Conservation (phyloP, 2,888 invertebrate genomes). For the Auanema freiburgensis region DNA sequence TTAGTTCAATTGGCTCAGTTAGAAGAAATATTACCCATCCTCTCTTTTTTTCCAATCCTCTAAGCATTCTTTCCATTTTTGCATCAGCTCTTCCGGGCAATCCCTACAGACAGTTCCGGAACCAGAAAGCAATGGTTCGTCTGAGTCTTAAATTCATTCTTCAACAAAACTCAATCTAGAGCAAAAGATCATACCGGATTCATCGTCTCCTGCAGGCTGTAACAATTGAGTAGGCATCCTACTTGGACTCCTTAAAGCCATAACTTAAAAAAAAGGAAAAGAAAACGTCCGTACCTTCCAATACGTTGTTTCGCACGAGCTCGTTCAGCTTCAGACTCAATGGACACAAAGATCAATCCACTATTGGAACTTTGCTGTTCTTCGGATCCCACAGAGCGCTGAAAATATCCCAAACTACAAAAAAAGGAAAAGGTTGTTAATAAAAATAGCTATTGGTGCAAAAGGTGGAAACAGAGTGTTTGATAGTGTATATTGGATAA, state of each 20-base stretch:
- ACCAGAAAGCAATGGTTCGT: constrained; percentile 91
- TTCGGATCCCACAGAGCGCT: constrained; percentile 16
- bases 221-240: constrained; percentile 63
- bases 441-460: no score
- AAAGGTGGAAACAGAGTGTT: no score
- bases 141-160: constrained; percentile 65
- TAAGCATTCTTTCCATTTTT: constrained; percentile 85
- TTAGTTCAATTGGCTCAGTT: neutral
- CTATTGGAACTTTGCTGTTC: neutral
- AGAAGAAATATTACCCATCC: constrained; percentile 30
- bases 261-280: neutral
- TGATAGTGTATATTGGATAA: no score
- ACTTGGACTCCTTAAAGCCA: constrained; percentile 40
- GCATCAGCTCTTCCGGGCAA: constrained; percentile 87
- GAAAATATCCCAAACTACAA: neutral
- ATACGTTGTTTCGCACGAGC: constrained; percentile 18
- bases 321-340: constrained; percentile 26
- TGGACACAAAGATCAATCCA: constrained; percentile 21
- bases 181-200: constrained; percentile 62
- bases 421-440: no score
- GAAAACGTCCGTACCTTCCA: constrained; percentile 13
- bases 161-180: no score
- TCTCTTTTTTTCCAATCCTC: constrained; percentile 63
- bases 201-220: constrained; percentile 64
- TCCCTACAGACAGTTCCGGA: constrained; percentile 96